These are phyloP conservation scores for Grammomys dolichurus DNA, from an alignment of 2,113 vertebrate genomes.

Conservation along the genomic window DNA sequence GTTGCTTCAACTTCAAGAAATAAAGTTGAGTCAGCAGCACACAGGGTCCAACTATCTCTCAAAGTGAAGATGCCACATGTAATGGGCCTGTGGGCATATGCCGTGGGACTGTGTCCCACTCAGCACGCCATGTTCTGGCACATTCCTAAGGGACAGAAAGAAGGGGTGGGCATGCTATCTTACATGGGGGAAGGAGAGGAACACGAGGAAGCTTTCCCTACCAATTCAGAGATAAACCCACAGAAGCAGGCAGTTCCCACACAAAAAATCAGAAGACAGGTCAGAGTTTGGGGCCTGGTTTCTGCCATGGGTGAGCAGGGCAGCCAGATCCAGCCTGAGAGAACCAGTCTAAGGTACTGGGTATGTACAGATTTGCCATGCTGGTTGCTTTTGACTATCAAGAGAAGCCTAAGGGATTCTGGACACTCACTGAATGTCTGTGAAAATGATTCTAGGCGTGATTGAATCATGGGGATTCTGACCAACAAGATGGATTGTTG, in stretches of 20 bases:
- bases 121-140: neutral
- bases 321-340: rapidly evolving
- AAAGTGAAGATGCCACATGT: neutral
- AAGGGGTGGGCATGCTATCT: neutral
- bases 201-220: rapidly evolving
- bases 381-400: neutral
- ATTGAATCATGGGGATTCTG: neutral
- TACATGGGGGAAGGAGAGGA: neutral
- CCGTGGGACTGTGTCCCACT: neutral
- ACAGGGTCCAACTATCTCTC: neutral
- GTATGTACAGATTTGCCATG: rapidly evolving
- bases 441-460: neutral
- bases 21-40: rapidly evolving
- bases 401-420: neutral
- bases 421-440: neutral
- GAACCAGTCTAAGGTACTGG: neutral
- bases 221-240: neutral
- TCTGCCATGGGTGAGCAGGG: neutral
- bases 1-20: neutral
- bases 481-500: neutral
- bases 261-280: neutral
- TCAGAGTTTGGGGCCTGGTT: neutral
- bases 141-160: neutral
- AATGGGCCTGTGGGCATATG: no score
- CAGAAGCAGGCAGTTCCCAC: rapidly evolving